These are phyloP conservation scores for Enteromius anoplus DNA, from an alignment of 2,797 vertebrate genomes.

Conservation along the genomic window DNA sequence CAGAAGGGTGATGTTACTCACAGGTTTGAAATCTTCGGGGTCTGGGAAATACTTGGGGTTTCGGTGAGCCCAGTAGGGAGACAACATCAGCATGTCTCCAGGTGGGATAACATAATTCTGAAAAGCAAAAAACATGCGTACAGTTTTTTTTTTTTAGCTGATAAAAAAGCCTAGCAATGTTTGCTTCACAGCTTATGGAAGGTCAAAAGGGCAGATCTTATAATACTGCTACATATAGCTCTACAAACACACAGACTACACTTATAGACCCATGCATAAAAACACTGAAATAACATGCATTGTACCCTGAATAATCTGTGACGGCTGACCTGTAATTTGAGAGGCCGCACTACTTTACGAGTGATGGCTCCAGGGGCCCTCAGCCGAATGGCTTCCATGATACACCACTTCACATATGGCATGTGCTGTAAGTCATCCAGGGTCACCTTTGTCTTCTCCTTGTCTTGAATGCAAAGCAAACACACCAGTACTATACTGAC, in stretches of 20 bases:
- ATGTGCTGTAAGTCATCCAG: slow-evolving; percentile 75
- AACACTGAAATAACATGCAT: background rate
- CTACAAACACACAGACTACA: background rate
- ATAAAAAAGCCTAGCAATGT: background rate
- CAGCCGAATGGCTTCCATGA: slow-evolving; percentile 79
- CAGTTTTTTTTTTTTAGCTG: background rate
- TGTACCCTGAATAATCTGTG: background rate
- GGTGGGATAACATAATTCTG: slow-evolving; percentile 80
- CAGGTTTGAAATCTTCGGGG: slow-evolving; percentile 80
- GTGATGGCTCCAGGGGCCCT: slow-evolving; percentile 79
- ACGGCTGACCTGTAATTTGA: slow-evolving; percentile 75
- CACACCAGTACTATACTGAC: background rate
- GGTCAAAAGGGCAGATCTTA: background rate
- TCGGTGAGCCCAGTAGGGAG: slow-evolving; percentile 83
- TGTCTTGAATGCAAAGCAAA: slow-evolving; percentile 65
- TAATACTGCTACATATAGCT: background rate
- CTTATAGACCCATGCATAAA: background rate
- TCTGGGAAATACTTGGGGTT: slow-evolving; percentile 84
- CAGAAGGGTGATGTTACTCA: slow-evolving; percentile 67
- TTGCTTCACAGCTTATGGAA: background rate
- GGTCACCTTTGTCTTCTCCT: slow-evolving; percentile 70
- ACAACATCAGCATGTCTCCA: slow-evolving; percentile 83
- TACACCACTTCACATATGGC: slow-evolving; percentile 77
- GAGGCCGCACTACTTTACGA: slow-evolving; percentile 78
- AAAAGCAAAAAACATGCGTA: slow-evolving; percentile 41